Conservation (phyloP, 2,113 vertebrate genomes). For the Dromaius novaehollandiae region DNA sequence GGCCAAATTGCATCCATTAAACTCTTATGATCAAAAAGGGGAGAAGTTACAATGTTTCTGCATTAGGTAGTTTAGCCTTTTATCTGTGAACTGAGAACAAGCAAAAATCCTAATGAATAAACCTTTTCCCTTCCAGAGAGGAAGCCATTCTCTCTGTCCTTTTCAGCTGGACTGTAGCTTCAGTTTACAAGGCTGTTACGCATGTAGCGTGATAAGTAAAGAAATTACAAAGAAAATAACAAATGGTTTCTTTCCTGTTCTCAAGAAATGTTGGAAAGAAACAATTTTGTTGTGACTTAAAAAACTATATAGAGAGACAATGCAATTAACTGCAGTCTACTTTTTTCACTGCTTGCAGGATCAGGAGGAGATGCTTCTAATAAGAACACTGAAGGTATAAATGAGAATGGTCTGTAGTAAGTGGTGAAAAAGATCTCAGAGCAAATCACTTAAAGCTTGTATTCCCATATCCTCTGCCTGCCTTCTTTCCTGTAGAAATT, state of each 20-base stretch:
- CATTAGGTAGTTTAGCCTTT: neutral
- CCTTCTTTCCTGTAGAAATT: neutral
- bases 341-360: neutral
- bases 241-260: neutral
- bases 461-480: neutral
- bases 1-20: neutral
- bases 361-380: neutral
- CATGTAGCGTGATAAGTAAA: neutral
- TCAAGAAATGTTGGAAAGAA: neutral
- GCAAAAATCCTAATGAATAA: neutral
- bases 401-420: neutral
- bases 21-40: neutral
- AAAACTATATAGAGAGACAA: neutral
- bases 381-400: neutral
- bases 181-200: neutral
- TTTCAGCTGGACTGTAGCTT: neutral
- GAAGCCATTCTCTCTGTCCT: neutral
- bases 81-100: neutral
- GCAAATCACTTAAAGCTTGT: neutral
- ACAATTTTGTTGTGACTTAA: neutral
- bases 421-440: neutral
- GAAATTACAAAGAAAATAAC: neutral
- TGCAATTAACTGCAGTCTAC: neutral
- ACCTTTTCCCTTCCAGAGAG: neutral
- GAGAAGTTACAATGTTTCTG: neutral